phyloP scores from a whole-genome alignment of 2,113 vertebrate species.

The Atlantisia rogersi region DNA sequence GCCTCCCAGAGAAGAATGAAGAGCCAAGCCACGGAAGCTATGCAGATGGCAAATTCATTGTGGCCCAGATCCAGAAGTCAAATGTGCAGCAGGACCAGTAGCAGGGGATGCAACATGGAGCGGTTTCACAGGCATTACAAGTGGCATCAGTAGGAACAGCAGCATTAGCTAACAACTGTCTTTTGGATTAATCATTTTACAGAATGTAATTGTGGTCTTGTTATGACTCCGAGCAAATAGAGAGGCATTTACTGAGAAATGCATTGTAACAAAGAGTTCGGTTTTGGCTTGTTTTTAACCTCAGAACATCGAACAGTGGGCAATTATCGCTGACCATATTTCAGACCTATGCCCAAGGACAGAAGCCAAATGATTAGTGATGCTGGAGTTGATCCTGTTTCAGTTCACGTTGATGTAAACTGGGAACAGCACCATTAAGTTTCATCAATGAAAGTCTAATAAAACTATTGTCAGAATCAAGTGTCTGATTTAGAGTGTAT shows the following conservation, averaged over 20 bases:
- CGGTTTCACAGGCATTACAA: neutral
- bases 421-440: neutral
- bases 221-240: neutral
- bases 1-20: neutral
- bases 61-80: conserved; percentile 5
- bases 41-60: neutral
- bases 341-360: neutral
- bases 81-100: neutral
- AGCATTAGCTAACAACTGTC: neutral
- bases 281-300: neutral
- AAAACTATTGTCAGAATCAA: neutral
- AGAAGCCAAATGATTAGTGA: neutral
- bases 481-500: neutral
- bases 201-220: neutral
- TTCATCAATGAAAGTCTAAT: neutral
- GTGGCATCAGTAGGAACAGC: neutral
- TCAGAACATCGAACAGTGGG: neutral
- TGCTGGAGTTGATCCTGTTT: neutral
- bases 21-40: neutral
- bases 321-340: neutral
- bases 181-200: neutral
- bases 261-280: neutral
- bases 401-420: neutral
- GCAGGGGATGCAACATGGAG: neutral
- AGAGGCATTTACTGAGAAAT: neutral